Evolutionary conservation across 2,797 vertebrate species (phyloP).

Genomic region (Sebastes hubbsi): DNA sequence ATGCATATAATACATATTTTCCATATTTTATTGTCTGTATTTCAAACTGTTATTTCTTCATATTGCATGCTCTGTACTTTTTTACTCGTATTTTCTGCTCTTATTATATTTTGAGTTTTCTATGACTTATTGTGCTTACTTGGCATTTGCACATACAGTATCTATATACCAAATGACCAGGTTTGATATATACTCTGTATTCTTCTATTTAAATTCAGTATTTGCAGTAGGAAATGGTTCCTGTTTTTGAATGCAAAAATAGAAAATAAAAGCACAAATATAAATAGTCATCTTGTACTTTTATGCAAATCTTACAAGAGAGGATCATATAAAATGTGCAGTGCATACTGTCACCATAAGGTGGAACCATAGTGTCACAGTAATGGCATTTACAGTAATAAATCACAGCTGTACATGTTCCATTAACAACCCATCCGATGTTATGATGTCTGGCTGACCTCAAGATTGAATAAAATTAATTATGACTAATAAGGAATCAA

Average conservation of each 20-base stretch:
- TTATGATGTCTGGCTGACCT: neutral
- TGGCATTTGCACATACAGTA: neutral
- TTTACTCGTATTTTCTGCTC: neutral
- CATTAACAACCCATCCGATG: neutral
- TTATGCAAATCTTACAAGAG: fast-evolving
- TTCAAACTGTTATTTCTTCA: neutral
- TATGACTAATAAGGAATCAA: neutral
- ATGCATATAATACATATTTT: neutral
- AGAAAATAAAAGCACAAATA: neutral
- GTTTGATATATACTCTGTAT: neutral
- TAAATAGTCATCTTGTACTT: neutral
- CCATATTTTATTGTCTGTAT: neutral
- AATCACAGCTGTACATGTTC: neutral
- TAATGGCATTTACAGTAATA: too few species aligned
- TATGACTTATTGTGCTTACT: neutral
- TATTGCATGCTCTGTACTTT: neutral
- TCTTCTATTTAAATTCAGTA: neutral
- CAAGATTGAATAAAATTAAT: neutral
- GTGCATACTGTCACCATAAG: neutral
- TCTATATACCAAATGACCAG: neutral
- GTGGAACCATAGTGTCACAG: neutral
- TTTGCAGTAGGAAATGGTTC: neutral
- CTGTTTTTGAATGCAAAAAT: neutral
- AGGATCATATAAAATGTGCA: neutral
- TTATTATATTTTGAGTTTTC: neutral